A percentile compares a stretch with the other conserved stretches of the same genome.
Conservation (phyloP, 2,113 vertebrate species). For the Panurus biarmicus region DNA sequence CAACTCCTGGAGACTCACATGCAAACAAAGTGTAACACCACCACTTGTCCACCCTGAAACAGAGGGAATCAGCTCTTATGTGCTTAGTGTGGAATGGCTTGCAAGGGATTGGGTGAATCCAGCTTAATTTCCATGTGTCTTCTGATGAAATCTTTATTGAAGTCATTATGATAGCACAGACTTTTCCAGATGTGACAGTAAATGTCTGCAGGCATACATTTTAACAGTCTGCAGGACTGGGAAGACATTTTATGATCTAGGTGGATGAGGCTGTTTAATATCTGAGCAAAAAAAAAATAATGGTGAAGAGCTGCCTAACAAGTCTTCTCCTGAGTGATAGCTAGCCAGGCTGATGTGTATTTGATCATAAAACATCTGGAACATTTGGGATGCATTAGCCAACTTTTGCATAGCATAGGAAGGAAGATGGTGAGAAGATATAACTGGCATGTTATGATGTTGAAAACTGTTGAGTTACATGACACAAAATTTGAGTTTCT, state of each 20-base stretch:
- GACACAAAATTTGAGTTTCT: background rate
- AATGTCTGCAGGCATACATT: conserved; percentile 4
- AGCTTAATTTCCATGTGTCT: background rate
- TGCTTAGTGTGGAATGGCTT: background rate
- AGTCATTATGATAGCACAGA: background rate
- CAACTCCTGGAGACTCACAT: background rate
- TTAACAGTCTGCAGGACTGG: background rate
- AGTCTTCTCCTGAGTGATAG: conserved; percentile 5
- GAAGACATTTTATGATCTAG: conserved; percentile 25
- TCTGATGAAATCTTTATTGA: background rate
- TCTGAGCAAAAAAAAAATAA: background rate
- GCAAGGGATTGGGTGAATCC: background rate
- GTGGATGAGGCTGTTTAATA: conserved; percentile 5
- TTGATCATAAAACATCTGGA: conserved; percentile 9
- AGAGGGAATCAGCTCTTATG: background rate
- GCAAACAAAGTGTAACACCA: background rate
- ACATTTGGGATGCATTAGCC: background rate
- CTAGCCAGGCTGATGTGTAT: background rate
- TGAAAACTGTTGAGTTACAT: background rate
- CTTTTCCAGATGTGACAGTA: conserved; percentile 25
- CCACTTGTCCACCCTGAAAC: background rate
- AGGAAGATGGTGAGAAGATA: background rate
- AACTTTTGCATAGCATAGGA: background rate
- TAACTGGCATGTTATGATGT: background rate
- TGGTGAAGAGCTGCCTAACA: background rate